Evolutionary conservation across 2,888 invertebrate species (phyloP).

Genomic region (Drosophila tripunctata): DNA sequence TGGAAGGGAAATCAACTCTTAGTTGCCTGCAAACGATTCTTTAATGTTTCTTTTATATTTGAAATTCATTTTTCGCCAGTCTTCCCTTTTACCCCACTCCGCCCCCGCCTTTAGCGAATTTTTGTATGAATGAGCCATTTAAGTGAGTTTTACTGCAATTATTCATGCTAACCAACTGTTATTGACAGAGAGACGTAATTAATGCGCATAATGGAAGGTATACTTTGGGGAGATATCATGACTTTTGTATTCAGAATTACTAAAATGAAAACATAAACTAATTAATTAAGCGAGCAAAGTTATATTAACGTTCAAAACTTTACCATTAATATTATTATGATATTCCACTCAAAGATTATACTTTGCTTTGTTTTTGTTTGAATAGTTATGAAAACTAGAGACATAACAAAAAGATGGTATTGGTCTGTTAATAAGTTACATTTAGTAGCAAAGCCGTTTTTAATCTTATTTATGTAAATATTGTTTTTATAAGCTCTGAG

Average conservation of each 20-base stretch:
- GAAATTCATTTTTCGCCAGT: slow-evolving; percentile 7
- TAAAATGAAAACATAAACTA: background rate
- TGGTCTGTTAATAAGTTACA: too few relatives aligned
- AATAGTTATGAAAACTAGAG: too few relatives aligned
- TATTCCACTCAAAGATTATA: too few relatives aligned
- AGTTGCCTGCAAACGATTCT: slow-evolving; percentile 35
- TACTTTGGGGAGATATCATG: background rate
- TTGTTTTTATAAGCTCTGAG: too few relatives aligned
- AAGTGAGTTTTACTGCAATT: slow-evolving; percentile 15
- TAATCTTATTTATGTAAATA: too few relatives aligned
- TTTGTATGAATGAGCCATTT: slow-evolving; percentile 11
- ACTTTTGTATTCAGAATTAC: background rate
- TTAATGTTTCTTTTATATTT: slow-evolving; percentile 41
- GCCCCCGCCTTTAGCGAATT: background rate
- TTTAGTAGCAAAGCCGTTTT: too few relatives aligned
- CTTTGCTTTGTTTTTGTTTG: too few relatives aligned
- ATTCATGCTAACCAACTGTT: slow-evolving; percentile 17
- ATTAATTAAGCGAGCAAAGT: background rate
- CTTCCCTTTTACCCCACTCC: background rate
- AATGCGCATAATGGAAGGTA: slow-evolving; percentile 14
- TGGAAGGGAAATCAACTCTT: background rate
- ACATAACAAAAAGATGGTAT: too few relatives aligned
- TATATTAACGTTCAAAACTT: background rate
- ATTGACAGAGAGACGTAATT: slow-evolving; percentile 16
- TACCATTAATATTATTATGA: too few relatives aligned